These are phyloP conservation scores for Nerophis lumbriciformis DNA, from an alignment of 2,113 vertebrate genomes.

Conservation along the genomic window DNA sequence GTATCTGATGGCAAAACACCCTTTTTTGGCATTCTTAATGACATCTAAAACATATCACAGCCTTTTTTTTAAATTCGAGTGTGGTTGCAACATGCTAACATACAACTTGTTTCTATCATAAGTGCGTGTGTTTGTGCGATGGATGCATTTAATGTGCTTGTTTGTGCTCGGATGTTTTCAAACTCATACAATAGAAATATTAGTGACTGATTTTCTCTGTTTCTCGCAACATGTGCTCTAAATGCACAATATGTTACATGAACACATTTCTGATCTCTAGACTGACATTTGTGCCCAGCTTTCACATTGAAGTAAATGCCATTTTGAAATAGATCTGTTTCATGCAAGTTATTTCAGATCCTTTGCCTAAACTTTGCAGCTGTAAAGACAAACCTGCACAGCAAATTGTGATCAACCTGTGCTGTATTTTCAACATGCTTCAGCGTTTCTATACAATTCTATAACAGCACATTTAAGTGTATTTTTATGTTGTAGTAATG, in stretches of 20 bases:
- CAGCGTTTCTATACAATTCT: background rate
- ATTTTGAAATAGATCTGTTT: conserved; percentile 22
- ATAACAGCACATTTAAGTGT: no score
- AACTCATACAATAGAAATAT: background rate
- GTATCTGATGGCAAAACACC: no score
- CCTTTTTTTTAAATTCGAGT: no score
- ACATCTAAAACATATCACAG: no score
- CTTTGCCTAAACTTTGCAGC: background rate
- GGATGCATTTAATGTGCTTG: conserved; percentile 16
- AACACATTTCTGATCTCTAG: conserved; percentile 25
- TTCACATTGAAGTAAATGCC: conserved; percentile 37
- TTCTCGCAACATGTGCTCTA: conserved; percentile 17
- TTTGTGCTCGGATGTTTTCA: conserved; percentile 10
- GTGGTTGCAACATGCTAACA: conserved; percentile 1
- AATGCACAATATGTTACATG: conserved; percentile 13
- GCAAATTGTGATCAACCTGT: no score
- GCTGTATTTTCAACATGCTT: no score
- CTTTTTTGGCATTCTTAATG: no score
- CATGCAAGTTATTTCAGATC: conserved; percentile 12
- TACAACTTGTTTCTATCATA: background rate
- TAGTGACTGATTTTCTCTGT: conserved; percentile 12
- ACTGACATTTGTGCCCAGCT: conserved; percentile 15
- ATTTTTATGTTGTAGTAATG: no score
- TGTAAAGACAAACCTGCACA: no score
- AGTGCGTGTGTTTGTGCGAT: conserved; percentile 16